Base-by-base conservation (phyloP, 2,797 vertebrate species). In the Lerista edwardsae region DNA sequence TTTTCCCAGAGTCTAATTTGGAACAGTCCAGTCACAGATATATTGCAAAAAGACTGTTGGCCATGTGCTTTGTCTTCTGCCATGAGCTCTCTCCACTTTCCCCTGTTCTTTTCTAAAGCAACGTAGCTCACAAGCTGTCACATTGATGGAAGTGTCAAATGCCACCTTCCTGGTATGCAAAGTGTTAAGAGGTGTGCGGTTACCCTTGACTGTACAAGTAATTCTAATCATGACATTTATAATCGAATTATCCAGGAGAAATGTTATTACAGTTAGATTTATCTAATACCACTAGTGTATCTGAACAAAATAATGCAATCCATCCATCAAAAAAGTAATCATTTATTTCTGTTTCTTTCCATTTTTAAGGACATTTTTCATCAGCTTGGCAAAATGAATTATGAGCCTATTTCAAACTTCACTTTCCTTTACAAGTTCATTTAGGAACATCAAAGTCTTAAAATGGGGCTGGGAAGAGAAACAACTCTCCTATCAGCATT, bases 311-410 rank as follows among this genome's bases (percentile, higher is more conserved):
- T 80, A 86, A 91, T 75, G 11, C 64, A 91, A 79, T 87, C 86
- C 88, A 87, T 93, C 92, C 47, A 69, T 93, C 88, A 90, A 67
- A 90, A 89, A 89, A 82, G 23, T 75, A 91, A 91, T 87, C 85
- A 84, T 85, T 91, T 92, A 62, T 84, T 93, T 82, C 84, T 86
- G 85, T 84, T 88, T 90, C 89, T 93, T 93, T 87, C 87, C 27
- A 85, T 93, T 91, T 91, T 84, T 77, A 90, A 86, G 14, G 65
- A 84, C 69, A 80, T 93, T 92, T 94, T 84, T 94, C 89, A 92
- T 89, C 89, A 83, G 80, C 74, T 76, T 76, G 86, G 85, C 85
- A 91, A 87, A 74, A 62, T 82, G 91, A 93, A 19, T 88, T 88
- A 91, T 65, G 82, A 80, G 17, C 67, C 39, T 62, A 57, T 90